Conservation (phyloP, 2,113 vertebrate genomes). For the Cryptotis parvus region DNA sequence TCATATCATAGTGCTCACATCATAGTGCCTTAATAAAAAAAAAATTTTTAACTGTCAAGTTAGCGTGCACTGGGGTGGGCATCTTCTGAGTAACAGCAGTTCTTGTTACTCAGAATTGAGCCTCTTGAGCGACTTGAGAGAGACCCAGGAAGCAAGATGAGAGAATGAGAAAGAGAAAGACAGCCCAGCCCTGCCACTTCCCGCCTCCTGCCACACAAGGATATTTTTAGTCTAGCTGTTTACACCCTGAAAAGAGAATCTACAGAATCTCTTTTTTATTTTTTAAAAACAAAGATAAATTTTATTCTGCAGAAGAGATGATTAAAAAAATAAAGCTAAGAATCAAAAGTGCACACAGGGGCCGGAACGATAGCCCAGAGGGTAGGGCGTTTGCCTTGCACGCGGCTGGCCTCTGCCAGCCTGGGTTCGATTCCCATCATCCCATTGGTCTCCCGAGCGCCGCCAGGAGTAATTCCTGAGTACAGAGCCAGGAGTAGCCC, state of each 20-base stretch:
- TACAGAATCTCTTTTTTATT: conserved; percentile 21
- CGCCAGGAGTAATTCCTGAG: too few species aligned
- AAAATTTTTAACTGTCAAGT: neutral
- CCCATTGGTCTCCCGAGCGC: too few species aligned
- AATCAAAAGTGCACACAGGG: conserved; percentile 12
- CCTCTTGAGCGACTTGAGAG: neutral
- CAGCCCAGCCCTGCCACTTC: neutral
- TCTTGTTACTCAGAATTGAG: neutral
- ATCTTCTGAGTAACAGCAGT: conserved; percentile 15
- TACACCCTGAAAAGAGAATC: neutral
- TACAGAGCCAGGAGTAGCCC: too few species aligned
- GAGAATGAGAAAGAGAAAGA: neutral
- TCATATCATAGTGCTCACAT: too few species aligned
- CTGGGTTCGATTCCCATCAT: too few species aligned
- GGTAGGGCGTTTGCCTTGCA: too few species aligned
- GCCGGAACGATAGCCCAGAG: too few species aligned
- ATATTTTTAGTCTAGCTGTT: conserved; percentile 10
- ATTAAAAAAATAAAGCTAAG: neutral
- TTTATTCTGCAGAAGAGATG: conserved; percentile 2
- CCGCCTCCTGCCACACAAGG: neutral
- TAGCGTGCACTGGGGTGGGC: neutral
- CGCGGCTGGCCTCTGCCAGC: too few species aligned
- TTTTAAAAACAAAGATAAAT: neutral
- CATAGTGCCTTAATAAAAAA: too few species aligned
- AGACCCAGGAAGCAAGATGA: neutral